phyloP scores from a whole-genome alignment of 92 coral and sea anemone species.

The Umimayanthus chanpuru region DNA sequence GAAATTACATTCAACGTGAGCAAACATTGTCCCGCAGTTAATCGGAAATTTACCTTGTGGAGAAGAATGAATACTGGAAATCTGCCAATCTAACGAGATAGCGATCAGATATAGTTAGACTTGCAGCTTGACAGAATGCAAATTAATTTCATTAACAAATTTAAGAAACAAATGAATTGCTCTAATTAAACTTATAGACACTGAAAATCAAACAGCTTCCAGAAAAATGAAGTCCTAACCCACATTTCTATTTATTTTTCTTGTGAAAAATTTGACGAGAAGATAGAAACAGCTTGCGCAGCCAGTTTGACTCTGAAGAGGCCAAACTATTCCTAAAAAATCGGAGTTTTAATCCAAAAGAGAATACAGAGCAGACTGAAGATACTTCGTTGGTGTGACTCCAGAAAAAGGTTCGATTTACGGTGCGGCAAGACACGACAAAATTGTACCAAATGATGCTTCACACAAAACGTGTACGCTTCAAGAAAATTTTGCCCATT shows the following conservation, averaged over 20 bases:
- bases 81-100: conserved; percentile 2
- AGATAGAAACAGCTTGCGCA: background rate
- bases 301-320: background rate
- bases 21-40: conserved; percentile 20
- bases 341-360: too few species aligned
- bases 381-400: too few species aligned
- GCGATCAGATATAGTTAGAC: background rate
- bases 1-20: background rate
- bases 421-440: background rate
- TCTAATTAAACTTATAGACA: background rate
- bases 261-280: background rate
- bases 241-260: background rate
- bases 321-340: background rate
- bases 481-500: too few species aligned
- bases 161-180: conserved; percentile 18
- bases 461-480: background rate
- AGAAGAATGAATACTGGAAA: background rate
- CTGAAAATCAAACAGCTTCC: background rate
- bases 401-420: too few species aligned
- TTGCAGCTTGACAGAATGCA: conserved; percentile 1
- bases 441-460: background rate
- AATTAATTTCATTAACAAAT: conserved; percentile 19
- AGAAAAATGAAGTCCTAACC: background rate
- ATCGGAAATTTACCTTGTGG: conserved; percentile 10
- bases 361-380: too few species aligned